Base-by-base conservation (phyloP, 2,797 vertebrate species). In the Onychomys torridus region DNA sequence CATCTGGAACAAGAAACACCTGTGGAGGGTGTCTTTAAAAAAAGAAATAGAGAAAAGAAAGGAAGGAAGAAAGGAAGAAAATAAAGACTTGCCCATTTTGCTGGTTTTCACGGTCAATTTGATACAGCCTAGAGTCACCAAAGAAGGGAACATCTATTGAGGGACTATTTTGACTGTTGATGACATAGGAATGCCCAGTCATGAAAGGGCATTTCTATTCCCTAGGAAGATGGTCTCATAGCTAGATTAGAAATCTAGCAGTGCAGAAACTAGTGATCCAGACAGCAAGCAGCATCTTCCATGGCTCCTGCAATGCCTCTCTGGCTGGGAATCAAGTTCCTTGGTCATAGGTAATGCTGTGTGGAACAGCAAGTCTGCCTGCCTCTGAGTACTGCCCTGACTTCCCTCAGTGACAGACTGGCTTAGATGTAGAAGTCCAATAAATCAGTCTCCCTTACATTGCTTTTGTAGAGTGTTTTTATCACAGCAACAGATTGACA, bases 1-100 rank as follows among this genome's bases (percentile, higher is more conserved):
- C 46, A 0, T 2, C 3, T 57, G 46, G 8, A 4, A 87, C 2
- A 69, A 67, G 67, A 43, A 34, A 32, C 8, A 0, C 0, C 14
- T 49, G 14, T 82, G n/a, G 16, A 40, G 29, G 4, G n/a, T 7
- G 57, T 27, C 8, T 7, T 63, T 21, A 23, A 59, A 21, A 59
- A 2, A 23, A 7, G 17, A 23, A 59, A 59, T 14, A 57, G 55
- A 57, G 55, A 57, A 57, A 59, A 19, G 23, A 63, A 63, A 25
- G 9, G 10, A 27, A 63, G 27, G 4, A 63, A 23, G 59, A 8
- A 61, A 61, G 59, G 23, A 61, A 25, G 59, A 61, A 9, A 61
- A 27, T 61, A 61, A 61, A 61, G 59, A 63, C 61, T 65, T 65
- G 29, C 13, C 13, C 29, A 5, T 5, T 73, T 23, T 40, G n/a